These are phyloP conservation scores for Notocelia uddmanniana DNA, from an alignment of 2,888 invertebrate species.

Conservation along the genomic window DNA sequence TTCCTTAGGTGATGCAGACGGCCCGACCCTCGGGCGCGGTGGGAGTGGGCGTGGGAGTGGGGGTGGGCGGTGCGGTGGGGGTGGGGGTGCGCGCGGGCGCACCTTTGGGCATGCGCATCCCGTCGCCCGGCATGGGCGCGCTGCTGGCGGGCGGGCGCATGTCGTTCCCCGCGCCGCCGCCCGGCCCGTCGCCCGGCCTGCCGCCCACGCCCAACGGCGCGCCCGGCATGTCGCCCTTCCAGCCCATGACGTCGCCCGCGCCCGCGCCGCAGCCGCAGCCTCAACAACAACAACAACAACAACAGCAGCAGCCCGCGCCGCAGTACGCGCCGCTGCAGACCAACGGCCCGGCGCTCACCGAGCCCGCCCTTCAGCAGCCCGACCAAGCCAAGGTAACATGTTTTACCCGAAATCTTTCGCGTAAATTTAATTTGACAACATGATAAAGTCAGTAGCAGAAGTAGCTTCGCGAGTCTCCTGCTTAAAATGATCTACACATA, in stretches of 20 bases:
- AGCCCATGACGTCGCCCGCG: slow-evolving; percentile 87
- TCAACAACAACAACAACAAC: slow-evolving; percentile 85
- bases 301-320: slow-evolving; percentile 61
- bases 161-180: slow-evolving; percentile 88
- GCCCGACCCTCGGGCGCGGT: slow-evolving; percentile 61
- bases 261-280: slow-evolving; percentile 73
- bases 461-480: too few relatives aligned
- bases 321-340: slow-evolving; percentile 85
- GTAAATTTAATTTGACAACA: too few relatives aligned
- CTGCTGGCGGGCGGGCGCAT: slow-evolving; percentile 77
- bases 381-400: slow-evolving; percentile 86
- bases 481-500: too few relatives aligned
- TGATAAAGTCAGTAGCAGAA: too few relatives aligned
- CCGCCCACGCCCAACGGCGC: slow-evolving; percentile 86
- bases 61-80: slow-evolving; percentile 55
- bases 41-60: slow-evolving; percentile 54
- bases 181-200: slow-evolving; percentile 91
- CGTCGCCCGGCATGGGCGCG: slow-evolving; percentile 87
- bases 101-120: slow-evolving; percentile 86
- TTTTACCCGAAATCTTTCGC: neutral
- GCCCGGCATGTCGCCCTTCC: slow-evolving; percentile 91
- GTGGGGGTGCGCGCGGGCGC: slow-evolving; percentile 59
- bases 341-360: slow-evolving; percentile 87
- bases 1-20: slow-evolving; percentile 61
- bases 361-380: slow-evolving; percentile 84